Evolutionary conservation across 1,140 invertebrate genomes (phyloP).

Genomic region (Camponotus floridanus): DNA sequence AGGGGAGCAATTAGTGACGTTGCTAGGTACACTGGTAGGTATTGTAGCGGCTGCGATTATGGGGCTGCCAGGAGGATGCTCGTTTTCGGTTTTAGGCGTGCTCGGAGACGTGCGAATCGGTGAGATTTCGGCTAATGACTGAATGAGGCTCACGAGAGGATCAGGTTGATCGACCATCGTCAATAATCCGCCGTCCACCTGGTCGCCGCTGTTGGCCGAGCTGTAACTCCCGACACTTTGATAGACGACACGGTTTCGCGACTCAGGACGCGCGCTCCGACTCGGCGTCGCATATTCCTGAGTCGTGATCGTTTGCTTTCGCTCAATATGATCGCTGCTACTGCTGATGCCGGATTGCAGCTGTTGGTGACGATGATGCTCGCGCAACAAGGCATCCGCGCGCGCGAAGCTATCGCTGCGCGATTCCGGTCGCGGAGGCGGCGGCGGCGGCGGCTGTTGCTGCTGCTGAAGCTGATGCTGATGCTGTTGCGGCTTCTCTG

Average conservation of each 20-base stretch:
- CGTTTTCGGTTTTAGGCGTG: slow-evolving; percentile 76
- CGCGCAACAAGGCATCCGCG: slow-evolving; percentile 79
- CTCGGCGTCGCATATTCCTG: slow-evolving; percentile 45
- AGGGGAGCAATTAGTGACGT: slow-evolving; percentile 82
- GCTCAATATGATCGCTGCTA: slow-evolving; percentile 47
- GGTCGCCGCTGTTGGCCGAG: slow-evolving; percentile 75
- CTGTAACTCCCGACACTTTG: slow-evolving; percentile 70
- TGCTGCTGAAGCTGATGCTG: slow-evolving; percentile 66
- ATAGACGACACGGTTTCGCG: slow-evolving; percentile 69
- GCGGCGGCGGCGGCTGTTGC: slow-evolving; percentile 66
- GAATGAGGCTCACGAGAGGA: slow-evolving; percentile 84
- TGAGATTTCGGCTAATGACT: slow-evolving; percentile 83
- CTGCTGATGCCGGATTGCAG: slow-evolving; percentile 45
- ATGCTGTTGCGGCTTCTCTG: slow-evolving; percentile 61
- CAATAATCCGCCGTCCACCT: slow-evolving; percentile 83
- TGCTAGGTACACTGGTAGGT: slow-evolving; percentile 75
- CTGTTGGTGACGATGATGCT: slow-evolving; percentile 74
- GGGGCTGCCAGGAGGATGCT: slow-evolving; percentile 68
- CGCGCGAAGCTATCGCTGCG: slow-evolving; percentile 81
- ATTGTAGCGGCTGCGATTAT: slow-evolving; percentile 70
- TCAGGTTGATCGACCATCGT: slow-evolving; percentile 84
- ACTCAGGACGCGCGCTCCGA: slow-evolving; percentile 69
- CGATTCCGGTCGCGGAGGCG: slow-evolving; percentile 80
- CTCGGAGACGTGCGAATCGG: slow-evolving; percentile 74
- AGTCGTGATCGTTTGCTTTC: slow-evolving; percentile 46